A percentile compares a stretch with the other conserved stretches of the same genome.
phyloP scores from a whole-genome alignment of 2,888 invertebrate genomes.

The Diadromus collaris region DNA sequence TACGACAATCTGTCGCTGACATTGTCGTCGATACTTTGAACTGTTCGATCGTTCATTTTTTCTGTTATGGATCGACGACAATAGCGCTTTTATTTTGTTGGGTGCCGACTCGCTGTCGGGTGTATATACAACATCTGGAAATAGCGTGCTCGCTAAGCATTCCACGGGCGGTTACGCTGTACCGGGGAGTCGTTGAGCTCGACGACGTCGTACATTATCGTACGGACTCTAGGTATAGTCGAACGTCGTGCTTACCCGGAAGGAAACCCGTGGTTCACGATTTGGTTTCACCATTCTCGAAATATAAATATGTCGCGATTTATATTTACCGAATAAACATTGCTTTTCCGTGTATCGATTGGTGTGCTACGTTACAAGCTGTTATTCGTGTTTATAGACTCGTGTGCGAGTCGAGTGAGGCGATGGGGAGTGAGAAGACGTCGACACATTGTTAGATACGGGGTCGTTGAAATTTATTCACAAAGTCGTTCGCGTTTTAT shows the following conservation, averaged over 20 bases:
- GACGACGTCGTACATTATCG: conserved; percentile 13
- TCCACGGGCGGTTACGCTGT: conserved; percentile 45
- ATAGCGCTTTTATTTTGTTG: conserved; percentile 3
- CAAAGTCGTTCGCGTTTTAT: background rate
- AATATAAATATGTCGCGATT: background rate
- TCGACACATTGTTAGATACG: background rate
- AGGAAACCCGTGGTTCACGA: background rate
- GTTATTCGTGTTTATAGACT: background rate
- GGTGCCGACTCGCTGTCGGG: conserved; percentile 3
- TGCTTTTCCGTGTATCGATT: background rate
- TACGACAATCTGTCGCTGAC: conserved; percentile 1
- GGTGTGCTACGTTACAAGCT: background rate
- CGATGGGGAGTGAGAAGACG: background rate
- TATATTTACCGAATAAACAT: background rate
- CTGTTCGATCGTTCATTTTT: conserved; percentile 1
- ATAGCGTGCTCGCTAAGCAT: conserved; percentile 59
- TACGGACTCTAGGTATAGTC: background rate
- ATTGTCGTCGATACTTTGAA: conserved; percentile 16
- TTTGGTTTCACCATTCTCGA: conserved; percentile 11
- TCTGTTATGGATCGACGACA: conserved; percentile 4
- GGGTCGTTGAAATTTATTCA: background rate
- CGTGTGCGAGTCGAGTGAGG: background rate
- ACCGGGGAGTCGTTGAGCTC: conserved; percentile 55
- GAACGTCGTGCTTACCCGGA: background rate
- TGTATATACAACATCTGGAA: conserved; percentile 62